Evolutionary conservation across 2,888 invertebrate species (phyloP).

Genomic region (Scelioninae gen. 1): DNA sequence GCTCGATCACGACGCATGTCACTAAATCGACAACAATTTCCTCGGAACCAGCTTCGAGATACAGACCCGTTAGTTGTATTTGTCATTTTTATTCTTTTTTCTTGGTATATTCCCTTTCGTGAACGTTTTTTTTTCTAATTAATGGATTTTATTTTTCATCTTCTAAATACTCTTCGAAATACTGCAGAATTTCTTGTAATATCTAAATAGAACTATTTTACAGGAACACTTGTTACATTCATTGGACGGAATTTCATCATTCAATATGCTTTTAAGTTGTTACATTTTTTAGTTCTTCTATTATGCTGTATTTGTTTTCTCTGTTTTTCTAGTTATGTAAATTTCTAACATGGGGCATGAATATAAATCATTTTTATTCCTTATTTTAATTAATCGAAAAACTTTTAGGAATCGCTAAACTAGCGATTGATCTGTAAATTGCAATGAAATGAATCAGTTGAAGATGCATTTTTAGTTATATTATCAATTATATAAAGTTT

Average conservation of each 20-base stretch:
- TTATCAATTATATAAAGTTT: neutral
- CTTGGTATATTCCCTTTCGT: neutral
- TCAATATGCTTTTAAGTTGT: constrained; percentile 13
- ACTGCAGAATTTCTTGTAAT: neutral
- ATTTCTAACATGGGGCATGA: neutral
- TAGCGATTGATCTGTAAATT: constrained; percentile 3
- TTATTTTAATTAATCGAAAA: neutral
- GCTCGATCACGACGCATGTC: constrained; percentile 75
- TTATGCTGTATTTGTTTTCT: no score
- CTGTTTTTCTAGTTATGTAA: no score
- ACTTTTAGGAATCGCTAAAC: neutral
- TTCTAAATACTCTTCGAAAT: no score
- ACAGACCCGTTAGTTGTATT: constrained; percentile 77
- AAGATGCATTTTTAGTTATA: neutral
- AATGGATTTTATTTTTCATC: no score
- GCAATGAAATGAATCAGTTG: neutral
- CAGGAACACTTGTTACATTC: constrained; percentile 53
- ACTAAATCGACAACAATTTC: constrained; percentile 79
- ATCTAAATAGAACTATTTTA: constrained; percentile 6
- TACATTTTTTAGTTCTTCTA: neutral
- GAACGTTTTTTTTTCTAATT: neutral
- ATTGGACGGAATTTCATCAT: constrained; percentile 47
- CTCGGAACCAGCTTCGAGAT: constrained; percentile 78
- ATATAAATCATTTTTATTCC: neutral
- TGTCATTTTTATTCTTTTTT: constrained; percentile 71